Percentiles rank a stretch among this genome's conserved stretches.
phyloP scores from a whole-genome alignment of 2,797 vertebrate species.

The Champsocephalus esox region DNA sequence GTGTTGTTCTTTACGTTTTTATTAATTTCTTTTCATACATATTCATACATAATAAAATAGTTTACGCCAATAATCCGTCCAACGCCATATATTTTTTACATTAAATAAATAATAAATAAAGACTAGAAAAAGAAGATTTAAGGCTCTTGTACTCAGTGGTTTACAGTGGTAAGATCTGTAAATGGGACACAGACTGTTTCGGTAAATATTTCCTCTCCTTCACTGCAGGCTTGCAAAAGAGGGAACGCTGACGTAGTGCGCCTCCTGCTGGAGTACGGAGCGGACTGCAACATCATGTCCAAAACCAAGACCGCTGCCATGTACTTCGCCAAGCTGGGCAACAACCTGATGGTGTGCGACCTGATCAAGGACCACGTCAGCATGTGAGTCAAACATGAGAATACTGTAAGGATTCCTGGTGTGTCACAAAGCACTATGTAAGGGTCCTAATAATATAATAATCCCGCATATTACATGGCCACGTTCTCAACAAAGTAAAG shows the following conservation, averaged over 20 bases:
- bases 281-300: conserved; percentile 94
- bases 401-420: no score
- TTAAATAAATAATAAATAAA: no score
- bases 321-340: conserved; percentile 93
- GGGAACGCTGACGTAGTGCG: conserved; percentile 95
- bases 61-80: no score
- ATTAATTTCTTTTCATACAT: no score
- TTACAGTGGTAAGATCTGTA: neutral
- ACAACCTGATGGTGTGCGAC: conserved; percentile 91
- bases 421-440: neutral
- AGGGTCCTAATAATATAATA: no score
- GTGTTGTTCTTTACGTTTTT: no score
- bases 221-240: conserved; percentile 92
- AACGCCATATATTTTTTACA: no score
- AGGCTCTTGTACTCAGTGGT: neutral
- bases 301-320: conserved; percentile 94
- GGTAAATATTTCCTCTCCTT: neutral
- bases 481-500: no score
- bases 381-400: conserved; percentile 81
- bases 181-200: neutral
- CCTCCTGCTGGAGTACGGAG: conserved; percentile 95
- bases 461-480: no score
- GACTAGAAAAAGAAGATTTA: neutral
- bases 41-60: no score
- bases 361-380: conserved; percentile 92